Evolutionary conservation across 2,888 invertebrate species (phyloP).

Genomic region (Cephus spinipes): DNA sequence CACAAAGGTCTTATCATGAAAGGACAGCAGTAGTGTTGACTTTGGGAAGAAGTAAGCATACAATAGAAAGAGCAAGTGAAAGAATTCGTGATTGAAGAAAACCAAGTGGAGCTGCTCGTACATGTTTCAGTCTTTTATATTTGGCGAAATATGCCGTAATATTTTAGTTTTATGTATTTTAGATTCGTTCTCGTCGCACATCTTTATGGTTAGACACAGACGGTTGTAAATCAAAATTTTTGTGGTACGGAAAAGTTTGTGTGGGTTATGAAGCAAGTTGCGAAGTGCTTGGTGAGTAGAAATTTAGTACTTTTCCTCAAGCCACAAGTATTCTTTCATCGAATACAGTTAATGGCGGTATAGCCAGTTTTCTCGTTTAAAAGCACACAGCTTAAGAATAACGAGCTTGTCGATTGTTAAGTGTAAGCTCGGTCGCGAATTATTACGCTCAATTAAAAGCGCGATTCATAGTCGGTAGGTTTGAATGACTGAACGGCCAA

Average conservation of each 20-base stretch:
- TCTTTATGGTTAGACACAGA: constrained; percentile 18
- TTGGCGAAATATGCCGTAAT: constrained; percentile 13
- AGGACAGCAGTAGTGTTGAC: neutral
- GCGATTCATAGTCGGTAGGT: neutral
- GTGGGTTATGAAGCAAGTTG: constrained; percentile 42
- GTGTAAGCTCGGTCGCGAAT: neutral
- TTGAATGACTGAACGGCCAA: neutral
- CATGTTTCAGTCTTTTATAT: constrained; percentile 12
- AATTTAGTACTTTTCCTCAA: constrained; percentile 18
- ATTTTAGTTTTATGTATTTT: constrained; percentile 17
- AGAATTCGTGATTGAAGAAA: neutral
- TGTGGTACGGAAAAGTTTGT: constrained; percentile 36
- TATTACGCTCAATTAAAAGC: neutral
- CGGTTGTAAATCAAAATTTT: constrained; percentile 39
- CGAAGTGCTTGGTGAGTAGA: constrained; percentile 27
- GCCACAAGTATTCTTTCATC: neutral
- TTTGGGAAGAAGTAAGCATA: neutral
- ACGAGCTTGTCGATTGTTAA: neutral
- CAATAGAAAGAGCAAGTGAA: neutral
- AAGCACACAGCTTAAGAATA: neutral
- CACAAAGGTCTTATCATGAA: neutral
- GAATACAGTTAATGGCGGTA: neutral
- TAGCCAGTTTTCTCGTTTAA: neutral
- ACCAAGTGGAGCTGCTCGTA: neutral
- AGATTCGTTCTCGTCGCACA: constrained; percentile 18